These are phyloP conservation scores for Lasioglossum villosulum DNA, from an alignment of 2,888 invertebrate genomes.

Conservation along the genomic window DNA sequence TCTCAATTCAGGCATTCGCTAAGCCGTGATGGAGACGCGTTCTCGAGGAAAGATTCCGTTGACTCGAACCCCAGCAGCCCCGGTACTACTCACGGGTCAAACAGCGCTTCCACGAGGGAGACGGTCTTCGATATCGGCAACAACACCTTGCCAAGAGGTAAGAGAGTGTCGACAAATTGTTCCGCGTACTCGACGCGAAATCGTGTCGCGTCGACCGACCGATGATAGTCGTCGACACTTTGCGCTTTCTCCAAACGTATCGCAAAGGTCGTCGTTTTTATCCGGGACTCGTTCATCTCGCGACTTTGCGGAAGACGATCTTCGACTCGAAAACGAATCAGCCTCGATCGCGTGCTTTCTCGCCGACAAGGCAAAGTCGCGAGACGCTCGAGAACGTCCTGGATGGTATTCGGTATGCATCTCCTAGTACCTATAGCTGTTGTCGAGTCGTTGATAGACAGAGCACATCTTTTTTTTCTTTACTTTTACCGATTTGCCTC, in stretches of 20 bases:
- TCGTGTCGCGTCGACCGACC: slow-evolving; percentile 44
- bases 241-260: slow-evolving; percentile 4
- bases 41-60: slow-evolving; percentile 77
- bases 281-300: slow-evolving; percentile 67
- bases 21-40: slow-evolving; percentile 79
- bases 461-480: slow-evolving; percentile 80
- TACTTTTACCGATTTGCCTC: slow-evolving; percentile 70
- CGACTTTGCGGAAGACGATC: neutral
- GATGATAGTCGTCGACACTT: slow-evolving; percentile 8
- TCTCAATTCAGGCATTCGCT: slow-evolving; percentile 81
- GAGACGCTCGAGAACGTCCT: slow-evolving; percentile 73
- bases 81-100: slow-evolving; percentile 76
- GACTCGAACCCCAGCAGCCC: slow-evolving; percentile 75
- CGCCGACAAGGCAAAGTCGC: slow-evolving; percentile 64
- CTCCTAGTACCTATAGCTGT: slow-evolving; percentile 82
- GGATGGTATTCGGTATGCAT: slow-evolving; percentile 80
- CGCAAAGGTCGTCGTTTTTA: slow-evolving; percentile 35
- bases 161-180: slow-evolving; percentile 72
- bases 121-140: slow-evolving; percentile 81
- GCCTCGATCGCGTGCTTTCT: neutral
- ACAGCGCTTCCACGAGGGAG: slow-evolving; percentile 77
- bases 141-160: slow-evolving; percentile 83
- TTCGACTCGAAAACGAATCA: neutral
- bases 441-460: slow-evolving; percentile 85
- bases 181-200: slow-evolving; percentile 73